A percentile compares a stretch with the other conserved stretches of the same genome.
Evolutionary conservation across 2,888 invertebrate species (phyloP).

Genomic region (Eupithecia tripunctaria): DNA sequence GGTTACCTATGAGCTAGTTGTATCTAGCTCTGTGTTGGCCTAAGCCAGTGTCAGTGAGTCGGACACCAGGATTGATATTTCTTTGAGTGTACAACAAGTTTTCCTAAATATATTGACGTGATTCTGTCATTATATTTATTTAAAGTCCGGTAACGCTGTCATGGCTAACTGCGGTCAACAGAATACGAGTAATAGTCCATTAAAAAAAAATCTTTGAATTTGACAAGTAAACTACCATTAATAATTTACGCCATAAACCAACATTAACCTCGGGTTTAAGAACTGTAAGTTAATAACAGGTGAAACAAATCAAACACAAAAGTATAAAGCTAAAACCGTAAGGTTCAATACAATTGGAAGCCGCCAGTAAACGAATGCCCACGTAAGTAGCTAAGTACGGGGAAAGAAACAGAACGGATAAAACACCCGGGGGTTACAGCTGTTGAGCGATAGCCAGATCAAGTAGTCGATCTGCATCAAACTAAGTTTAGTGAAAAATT

Average conservation of each 20-base stretch:
- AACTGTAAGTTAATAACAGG: conserved; percentile 13
- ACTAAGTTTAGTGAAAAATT: too few relatives aligned
- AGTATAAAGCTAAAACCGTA: conserved; percentile 35
- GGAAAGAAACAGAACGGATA: conserved; percentile 66
- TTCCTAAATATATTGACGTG: too few relatives aligned
- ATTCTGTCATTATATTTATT: too few relatives aligned
- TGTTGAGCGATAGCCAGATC: conserved; percentile 12
- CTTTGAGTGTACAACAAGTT: too few relatives aligned
- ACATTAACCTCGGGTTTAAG: not conserved
- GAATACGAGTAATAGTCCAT: too few relatives aligned
- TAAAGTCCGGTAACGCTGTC: too few relatives aligned
- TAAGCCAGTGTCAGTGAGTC: too few relatives aligned
- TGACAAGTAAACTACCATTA: not conserved
- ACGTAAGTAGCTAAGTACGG: conserved; percentile 65
- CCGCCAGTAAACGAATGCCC: conserved; percentile 60
- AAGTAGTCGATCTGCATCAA: not conserved
- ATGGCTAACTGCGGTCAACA: too few relatives aligned
- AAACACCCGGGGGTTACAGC: conserved; percentile 62
- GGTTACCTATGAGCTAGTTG: too few relatives aligned
- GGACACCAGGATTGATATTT: too few relatives aligned
- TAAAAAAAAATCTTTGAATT: too few relatives aligned
- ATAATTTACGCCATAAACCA: not conserved
- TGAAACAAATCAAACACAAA: conserved; percentile 23
- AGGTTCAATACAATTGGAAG: conserved; percentile 56
- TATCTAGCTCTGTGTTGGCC: too few relatives aligned